Conservation (phyloP, 2,797 vertebrate genomes). For the Rhabdophis nuchalis region DNA sequence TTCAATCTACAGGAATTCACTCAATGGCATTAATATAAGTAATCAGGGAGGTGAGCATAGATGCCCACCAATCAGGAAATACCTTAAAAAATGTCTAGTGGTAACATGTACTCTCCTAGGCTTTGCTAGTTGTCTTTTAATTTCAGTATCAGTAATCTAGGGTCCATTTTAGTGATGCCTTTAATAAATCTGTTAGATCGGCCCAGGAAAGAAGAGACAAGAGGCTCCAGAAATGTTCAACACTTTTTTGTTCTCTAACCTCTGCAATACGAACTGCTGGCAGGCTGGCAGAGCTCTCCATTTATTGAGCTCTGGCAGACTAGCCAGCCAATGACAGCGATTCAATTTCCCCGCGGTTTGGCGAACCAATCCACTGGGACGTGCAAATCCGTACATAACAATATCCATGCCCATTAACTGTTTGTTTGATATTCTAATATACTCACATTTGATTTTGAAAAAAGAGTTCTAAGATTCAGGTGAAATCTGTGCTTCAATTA, state of each 20-base stretch:
- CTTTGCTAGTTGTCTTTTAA: neutral
- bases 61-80: neutral
- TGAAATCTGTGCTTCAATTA: neutral
- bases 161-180: neutral
- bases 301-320: too few relatives aligned
- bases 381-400: too few relatives aligned
- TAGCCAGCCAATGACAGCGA: too few relatives aligned
- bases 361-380: too few relatives aligned
- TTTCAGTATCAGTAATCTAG: neutral
- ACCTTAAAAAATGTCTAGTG: neutral
- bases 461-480: neutral
- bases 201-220: too few relatives aligned
- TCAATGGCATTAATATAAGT: neutral
- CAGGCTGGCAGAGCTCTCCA: too few relatives aligned
- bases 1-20: neutral
- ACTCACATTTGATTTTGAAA: neutral
- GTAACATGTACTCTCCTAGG: neutral
- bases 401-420: neutral
- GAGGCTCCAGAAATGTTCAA: too few relatives aligned
- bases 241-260: too few relatives aligned
- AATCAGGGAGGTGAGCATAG: neutral
- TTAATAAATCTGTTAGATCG: neutral
- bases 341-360: too few relatives aligned
- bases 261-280: too few relatives aligned
- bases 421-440: neutral